Percentiles rank a stretch among this genome's conserved stretches.
Evolutionary conservation across 37 sponge, comb jelly and placozoan genomes (phyloP).

Genomic region (Ephydatia muelleri): DNA sequence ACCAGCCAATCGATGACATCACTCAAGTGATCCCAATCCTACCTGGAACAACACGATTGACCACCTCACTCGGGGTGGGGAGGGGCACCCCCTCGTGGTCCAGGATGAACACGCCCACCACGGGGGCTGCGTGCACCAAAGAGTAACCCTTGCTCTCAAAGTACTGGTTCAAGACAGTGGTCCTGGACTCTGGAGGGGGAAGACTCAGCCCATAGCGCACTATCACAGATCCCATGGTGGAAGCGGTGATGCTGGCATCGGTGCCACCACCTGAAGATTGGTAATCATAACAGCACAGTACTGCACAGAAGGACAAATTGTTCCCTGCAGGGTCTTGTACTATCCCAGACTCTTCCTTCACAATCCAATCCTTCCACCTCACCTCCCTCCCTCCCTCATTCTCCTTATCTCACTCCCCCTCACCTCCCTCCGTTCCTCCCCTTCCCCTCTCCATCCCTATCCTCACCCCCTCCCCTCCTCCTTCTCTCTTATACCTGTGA

Average conservation of each 20-base stretch:
- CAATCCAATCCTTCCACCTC: not conserved
- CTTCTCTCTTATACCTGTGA: slow-evolving; percentile 32
- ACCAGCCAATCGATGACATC: too few species aligned
- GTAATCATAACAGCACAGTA: not conserved
- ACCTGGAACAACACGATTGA: slow-evolving; percentile 39
- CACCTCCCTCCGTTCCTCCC: not conserved
- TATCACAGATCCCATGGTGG: slow-evolving; percentile 70
- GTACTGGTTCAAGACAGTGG: slow-evolving; percentile 42
- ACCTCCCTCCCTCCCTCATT: not conserved
- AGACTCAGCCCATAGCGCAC: slow-evolving; percentile 71
- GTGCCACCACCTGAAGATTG: slow-evolving; percentile 14
- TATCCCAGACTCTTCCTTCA: not conserved
- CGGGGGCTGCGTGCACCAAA: slow-evolving; percentile 81
- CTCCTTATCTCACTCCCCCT: not conserved
- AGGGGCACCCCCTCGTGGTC: slow-evolving; percentile 69
- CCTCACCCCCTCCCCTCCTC: not conserved
- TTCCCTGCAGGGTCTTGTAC: too few species aligned
- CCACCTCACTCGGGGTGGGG: slow-evolving; percentile 61
- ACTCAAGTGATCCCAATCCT: not conserved
- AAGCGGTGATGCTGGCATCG: slow-evolving; percentile 52
- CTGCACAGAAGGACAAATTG: too few species aligned
- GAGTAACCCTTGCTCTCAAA: slow-evolving; percentile 72
- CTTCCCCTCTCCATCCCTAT: not conserved
- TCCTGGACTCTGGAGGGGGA: slow-evolving; percentile 50
- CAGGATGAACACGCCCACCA: slow-evolving; percentile 69